phyloP scores from a whole-genome alignment of 1,140 invertebrate genomes.

The Cydia pomonella region DNA sequence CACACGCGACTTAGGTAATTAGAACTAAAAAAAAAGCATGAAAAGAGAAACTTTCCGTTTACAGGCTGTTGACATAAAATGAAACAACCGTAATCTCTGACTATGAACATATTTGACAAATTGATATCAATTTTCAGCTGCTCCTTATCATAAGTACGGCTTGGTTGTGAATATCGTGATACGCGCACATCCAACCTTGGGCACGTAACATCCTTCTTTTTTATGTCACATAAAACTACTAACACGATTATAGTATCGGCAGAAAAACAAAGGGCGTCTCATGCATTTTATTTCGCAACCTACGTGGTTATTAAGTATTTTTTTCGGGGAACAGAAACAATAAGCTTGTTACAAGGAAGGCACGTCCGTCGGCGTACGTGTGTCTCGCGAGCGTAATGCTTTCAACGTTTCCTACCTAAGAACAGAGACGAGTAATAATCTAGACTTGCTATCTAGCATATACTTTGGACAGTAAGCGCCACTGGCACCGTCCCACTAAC shows the following conservation, averaged over 20 bases:
- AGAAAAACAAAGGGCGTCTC: constrained; percentile 22
- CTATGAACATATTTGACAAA: too few species aligned
- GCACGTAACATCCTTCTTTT: neutral
- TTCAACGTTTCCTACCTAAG: neutral
- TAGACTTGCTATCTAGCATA: neutral
- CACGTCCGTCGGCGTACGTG: constrained; percentile 21
- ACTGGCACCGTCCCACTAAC: too few species aligned
- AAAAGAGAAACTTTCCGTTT: too few species aligned
- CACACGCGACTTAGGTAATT: too few species aligned
- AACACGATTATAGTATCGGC: constrained; percentile 4
- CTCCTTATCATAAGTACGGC: too few species aligned
- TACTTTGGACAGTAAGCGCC: too few species aligned
- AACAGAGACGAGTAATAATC: neutral
- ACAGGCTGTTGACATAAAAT: too few species aligned
- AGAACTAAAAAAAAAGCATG: too few species aligned
- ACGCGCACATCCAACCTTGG: neutral
- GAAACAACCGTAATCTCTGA: too few species aligned
- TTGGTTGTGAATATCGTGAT: too few species aligned
- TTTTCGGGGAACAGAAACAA: constrained; percentile 26
- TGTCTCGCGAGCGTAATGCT: constrained; percentile 23
- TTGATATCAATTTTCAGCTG: too few species aligned
- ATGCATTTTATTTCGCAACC: constrained; percentile 8
- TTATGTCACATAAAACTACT: constrained; percentile 17
- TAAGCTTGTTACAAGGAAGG: constrained; percentile 31
- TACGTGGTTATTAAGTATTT: constrained; percentile 29